Evolutionary conservation across 2,888 invertebrate genomes (phyloP).

Genomic region (Leptogaster cylindrica): DNA sequence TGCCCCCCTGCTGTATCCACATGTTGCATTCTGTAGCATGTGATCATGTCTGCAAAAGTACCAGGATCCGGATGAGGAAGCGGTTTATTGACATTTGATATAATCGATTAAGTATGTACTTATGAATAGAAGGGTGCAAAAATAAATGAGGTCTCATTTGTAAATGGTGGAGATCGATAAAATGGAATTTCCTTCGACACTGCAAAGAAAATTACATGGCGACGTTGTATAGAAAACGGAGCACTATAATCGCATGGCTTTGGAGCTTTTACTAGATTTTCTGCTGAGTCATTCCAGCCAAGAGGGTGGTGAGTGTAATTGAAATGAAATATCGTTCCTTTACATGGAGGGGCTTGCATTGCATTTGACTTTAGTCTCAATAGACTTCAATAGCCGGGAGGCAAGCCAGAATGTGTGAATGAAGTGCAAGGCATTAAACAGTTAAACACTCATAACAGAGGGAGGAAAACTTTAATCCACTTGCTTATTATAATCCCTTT

Average conservation of each 20-base stretch:
- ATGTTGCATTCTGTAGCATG: slow-evolving; percentile 66
- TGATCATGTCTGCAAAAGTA: slow-evolving; percentile 60
- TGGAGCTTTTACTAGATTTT: slow-evolving; percentile 3
- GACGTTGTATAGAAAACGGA: too few species aligned
- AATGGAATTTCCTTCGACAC: too few species aligned
- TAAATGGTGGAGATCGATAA: too few species aligned
- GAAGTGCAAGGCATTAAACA: not conserved
- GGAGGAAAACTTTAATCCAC: too few species aligned
- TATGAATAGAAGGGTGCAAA: not conserved
- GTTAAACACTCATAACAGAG: not conserved
- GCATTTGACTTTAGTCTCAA: not conserved
- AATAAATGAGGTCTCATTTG: too few species aligned
- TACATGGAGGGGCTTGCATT: not conserved
- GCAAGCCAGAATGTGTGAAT: not conserved
- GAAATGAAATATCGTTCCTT: not conserved
- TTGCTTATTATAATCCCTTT: too few species aligned
- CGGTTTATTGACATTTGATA: not conserved
- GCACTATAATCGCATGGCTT: slow-evolving; percentile 6
- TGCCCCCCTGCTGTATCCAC: slow-evolving; percentile 63
- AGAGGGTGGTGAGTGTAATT: not conserved
- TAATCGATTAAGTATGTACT: not conserved
- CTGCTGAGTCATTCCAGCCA: slow-evolving; percentile 9
- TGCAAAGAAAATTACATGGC: too few species aligned
- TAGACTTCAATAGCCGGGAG: not conserved
- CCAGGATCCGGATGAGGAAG: slow-evolving; percentile 47